Base-by-base conservation (phyloP, 2,888 invertebrate genomes). In the Diaperis boleti region DNA sequence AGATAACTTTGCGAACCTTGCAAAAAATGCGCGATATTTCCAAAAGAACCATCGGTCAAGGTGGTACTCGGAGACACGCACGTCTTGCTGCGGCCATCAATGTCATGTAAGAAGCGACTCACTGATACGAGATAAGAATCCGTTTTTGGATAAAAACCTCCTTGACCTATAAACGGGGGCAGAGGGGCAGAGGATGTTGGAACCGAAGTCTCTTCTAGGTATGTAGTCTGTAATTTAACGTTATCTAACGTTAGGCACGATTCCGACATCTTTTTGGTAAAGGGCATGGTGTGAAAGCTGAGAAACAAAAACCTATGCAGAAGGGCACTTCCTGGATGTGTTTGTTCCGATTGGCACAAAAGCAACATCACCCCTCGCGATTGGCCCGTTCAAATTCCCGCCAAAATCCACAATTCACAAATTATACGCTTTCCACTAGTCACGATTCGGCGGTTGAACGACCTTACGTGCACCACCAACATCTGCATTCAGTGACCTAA, bases 151-250 rank as follows among this genome's bases (percentile, higher is more conserved):
- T 15, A 50, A 42, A 55, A 42, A 31, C 26, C 42, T 55, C 55
- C 55, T 55, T 55, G 55, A 55, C 55, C 55, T 44, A 42, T 33
- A 55, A 55, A 42, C 18, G 55, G 17, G 39, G 39, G 52, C 29
- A 18, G 55, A 13, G 39, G 39, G 52, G 52, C 52, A 37, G 22
- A 52, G 39, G 11, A 22, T 35, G 50, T 50, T 35, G 26, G 14
- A 18, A 11, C n/a, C 7, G 10, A 31, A 8, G n/a, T 31, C 10
- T 31, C 31, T 8, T 14, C 39, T 20, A 4, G 20, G 6, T 3
- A 6, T 20, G 3, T 6, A 20, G 20, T 20, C n/a, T n/a, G n/a
- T n/a, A n/a, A n/a, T n/a, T n/a, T n/a, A n/a, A 6, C 20, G 4
- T 20, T 20, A 20, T 6, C 3, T 20, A 6, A 20, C 6, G 6